Evolutionary conservation across 2,888 invertebrate species (phyloP).

Genomic region (Conchocele bisecta): DNA sequence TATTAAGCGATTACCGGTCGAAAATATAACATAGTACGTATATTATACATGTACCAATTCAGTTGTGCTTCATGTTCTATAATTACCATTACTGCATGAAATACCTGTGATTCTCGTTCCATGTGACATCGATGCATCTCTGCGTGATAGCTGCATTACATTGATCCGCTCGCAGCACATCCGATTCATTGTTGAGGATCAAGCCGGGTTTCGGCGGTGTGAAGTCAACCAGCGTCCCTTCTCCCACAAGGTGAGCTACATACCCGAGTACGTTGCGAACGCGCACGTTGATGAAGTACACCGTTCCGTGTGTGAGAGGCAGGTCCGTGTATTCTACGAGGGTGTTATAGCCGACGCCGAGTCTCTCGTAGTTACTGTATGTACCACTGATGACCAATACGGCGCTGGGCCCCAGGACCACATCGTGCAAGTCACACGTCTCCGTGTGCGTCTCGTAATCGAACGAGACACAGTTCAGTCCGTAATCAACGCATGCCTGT

Average conservation of each 20-base stretch:
- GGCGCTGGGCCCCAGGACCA: slow-evolving; percentile 49
- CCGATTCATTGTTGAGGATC: slow-evolving; percentile 32
- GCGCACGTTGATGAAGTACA: slow-evolving; percentile 58
- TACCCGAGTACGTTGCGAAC: slow-evolving; percentile 59
- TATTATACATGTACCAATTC: no score
- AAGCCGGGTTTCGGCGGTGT: slow-evolving; percentile 64
- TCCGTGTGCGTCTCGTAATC: slow-evolving; percentile 61
- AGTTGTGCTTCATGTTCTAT: no score
- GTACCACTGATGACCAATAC: slow-evolving; percentile 49
- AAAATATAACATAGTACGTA: no score
- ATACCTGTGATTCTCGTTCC: slow-evolving; percentile 60
- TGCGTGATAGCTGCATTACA: slow-evolving; percentile 59
- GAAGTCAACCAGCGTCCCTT: slow-evolving; percentile 61
- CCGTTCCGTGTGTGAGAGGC: slow-evolving; percentile 50
- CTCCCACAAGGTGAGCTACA: slow-evolving; percentile 37
- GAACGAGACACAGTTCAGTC: slow-evolving; percentile 60
- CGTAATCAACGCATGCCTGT: slow-evolving; percentile 43
- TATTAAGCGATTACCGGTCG: no score
- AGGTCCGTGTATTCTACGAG: slow-evolving; percentile 46
- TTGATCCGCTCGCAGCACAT: slow-evolving; percentile 35
- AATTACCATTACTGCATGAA: no score
- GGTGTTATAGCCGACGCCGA: slow-evolving; percentile 53
- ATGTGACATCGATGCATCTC: slow-evolving; percentile 51
- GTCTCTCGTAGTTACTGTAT: slow-evolving; percentile 59
- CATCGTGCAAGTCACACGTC: slow-evolving; percentile 60